phyloP scores from a whole-genome alignment of 2,113 vertebrate genomes.

The Oceanites oceanicus region DNA sequence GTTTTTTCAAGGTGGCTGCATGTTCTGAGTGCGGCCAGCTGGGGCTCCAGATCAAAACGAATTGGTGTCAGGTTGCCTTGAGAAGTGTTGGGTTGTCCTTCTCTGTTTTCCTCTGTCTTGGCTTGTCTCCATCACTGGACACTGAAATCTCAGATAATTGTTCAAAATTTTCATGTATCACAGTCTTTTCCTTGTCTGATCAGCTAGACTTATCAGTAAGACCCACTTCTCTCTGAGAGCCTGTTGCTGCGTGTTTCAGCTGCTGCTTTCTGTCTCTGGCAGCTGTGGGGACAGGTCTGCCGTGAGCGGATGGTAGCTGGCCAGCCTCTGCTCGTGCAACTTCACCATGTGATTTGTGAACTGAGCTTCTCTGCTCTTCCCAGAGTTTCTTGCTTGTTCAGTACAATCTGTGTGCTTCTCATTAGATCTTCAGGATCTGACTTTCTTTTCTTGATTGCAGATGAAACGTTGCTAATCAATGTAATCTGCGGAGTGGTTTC shows the following conservation, averaged over 20 bases:
- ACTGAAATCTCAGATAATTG: not conserved
- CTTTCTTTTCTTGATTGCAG: slow-evolving; percentile 68
- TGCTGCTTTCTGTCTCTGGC: not conserved
- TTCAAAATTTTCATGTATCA: fast-evolving
- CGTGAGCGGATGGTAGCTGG: not conserved
- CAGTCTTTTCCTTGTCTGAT: not conserved
- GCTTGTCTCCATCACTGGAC: not conserved
- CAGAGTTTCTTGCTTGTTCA: not conserved
- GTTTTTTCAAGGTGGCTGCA: not conserved
- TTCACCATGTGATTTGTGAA: not conserved
- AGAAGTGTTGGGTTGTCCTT: not conserved
- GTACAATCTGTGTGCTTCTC: not conserved
- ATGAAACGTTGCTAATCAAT: slow-evolving; percentile 94
- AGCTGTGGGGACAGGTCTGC: not conserved
- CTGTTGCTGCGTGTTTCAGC: not conserved
- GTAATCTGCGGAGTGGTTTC: slow-evolving; percentile 96
- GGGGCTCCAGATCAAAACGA: not conserved
- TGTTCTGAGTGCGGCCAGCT: not conserved
- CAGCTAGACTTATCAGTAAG: not conserved
- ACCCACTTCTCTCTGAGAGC: not conserved
- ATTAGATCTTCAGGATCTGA: not conserved
- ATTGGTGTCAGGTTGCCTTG: not conserved
- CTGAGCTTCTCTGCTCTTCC: not conserved
- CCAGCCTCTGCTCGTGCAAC: not conserved
- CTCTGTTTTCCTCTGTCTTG: not conserved